Conservation (phyloP, 2,113 vertebrate genomes). For the Tetrao urogallus region DNA sequence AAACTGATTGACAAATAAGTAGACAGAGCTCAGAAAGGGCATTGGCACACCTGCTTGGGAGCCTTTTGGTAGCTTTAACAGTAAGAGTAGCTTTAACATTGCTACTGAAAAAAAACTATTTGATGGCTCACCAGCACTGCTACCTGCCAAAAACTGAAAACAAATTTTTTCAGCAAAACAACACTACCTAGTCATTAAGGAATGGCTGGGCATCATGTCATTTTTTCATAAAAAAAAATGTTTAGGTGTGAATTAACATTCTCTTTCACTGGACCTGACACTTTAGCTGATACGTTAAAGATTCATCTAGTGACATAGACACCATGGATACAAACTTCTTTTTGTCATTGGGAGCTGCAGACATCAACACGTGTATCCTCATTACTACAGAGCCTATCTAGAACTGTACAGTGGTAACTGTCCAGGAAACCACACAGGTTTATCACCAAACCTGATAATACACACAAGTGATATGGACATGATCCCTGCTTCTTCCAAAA, state of each 20-base stretch:
- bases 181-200: neutral
- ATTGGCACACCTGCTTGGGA: fast-evolving
- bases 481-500: neutral
- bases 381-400: fast-evolving
- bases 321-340: neutral
- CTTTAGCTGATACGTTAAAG: neutral
- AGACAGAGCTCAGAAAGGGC: neutral
- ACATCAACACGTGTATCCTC: neutral
- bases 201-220: neutral
- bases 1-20: neutral
- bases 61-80: neutral
- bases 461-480: neutral
- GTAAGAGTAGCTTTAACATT: neutral
- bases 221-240: neutral
- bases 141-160: neutral
- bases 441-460: neutral
- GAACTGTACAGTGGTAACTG: neutral
- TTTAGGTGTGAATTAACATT: neutral
- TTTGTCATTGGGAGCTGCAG: neutral
- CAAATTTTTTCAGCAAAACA: neutral
- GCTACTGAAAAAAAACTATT: neutral
- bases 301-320: neutral
- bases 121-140: neutral
- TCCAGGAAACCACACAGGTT: neutral
- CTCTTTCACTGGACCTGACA: neutral